Evolutionary conservation across 2,113 vertebrate genomes (phyloP), one percentile per base, ranked within the genome.

Genomic region (Pholis gunnellus): DNA sequence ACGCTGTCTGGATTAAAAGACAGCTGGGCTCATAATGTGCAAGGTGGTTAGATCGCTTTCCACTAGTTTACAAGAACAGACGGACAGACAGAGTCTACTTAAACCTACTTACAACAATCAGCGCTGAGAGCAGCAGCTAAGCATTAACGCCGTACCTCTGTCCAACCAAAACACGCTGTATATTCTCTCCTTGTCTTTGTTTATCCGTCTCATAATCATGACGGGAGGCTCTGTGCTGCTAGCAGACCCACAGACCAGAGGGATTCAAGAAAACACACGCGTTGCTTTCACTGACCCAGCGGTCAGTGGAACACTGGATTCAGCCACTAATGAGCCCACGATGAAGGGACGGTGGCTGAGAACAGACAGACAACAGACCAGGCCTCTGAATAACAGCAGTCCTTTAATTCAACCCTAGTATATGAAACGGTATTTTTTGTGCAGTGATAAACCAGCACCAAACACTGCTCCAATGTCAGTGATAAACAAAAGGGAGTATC

Each of bases 1-100:
- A 27, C 48, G 40, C 14, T 2, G 87, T 79, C 15, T 65, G 70
- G 46, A 78, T 73, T 73, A 60, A 61, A 46, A 81, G 40, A 68
- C 64, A 68, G 54, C 52, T 69, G 64, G 40, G 63, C 64, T 74
- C 42, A 29, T 40, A 56, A 57, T 81, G 38, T 50, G 22, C 64
- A 73, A 90, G 77, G 22, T 71, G 59, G 46, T 72, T 87, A 76
- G 48, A 90, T 89, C 44, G 81, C 84, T 87, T 89, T 88, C 20
- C 82, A 82, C 79, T 72, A 67, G 70, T 84, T 70, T 70, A 63
- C 40, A 78, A 83, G 44, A 61, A 81, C 81, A 38, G 85, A 79
- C 13, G 78, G 77, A 59, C 25, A 65, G 67, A 20, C 4, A 63
- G n/a, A 6, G 38, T 70, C 70, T 61, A 38, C 20, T 75, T 54